A percentile compares a stretch with the other conserved stretches of the same genome.
phyloP scores from a whole-genome alignment of 2,888 invertebrate species.

The Mesoligia furuncula region DNA sequence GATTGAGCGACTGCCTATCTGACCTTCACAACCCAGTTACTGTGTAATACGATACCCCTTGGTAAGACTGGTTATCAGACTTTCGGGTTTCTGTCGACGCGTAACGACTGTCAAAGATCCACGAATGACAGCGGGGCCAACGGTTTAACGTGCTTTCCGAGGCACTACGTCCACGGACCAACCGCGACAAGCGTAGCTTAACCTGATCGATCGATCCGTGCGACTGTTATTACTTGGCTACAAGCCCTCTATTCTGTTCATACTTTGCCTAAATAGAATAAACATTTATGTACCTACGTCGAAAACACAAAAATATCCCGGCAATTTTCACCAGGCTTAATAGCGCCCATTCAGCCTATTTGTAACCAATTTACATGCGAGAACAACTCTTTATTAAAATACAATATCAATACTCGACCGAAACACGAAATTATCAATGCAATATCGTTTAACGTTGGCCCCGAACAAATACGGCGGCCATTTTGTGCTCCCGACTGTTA shows the following conservation, averaged over 20 bases:
- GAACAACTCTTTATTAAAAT: conserved; percentile 61
- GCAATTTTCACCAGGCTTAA: conserved; percentile 24
- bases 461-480: conserved; percentile 62
- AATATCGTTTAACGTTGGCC: conserved; percentile 65
- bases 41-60: neutral
- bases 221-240: neutral
- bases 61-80: neutral
- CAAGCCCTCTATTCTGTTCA: neutral
- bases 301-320: conserved; percentile 27
- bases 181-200: neutral
- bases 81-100: neutral
- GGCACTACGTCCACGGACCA: neutral
- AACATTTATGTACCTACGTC: conserved; percentile 14
- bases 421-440: conserved; percentile 67
- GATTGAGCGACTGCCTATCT: too few species aligned
- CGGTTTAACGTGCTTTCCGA: too few species aligned
- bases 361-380: conserved; percentile 60
- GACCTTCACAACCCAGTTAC: too few species aligned
- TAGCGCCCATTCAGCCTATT: conserved; percentile 28
- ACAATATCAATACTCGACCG: conserved; percentile 61
- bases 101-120: neutral
- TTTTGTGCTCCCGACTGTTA: conserved; percentile 64
- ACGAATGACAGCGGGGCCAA: neutral
- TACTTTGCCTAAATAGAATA: conserved; percentile 21
- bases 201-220: neutral